Conservation (phyloP, 2,888 invertebrate species). For the Himalopsyche kuldschensis region DNA sequence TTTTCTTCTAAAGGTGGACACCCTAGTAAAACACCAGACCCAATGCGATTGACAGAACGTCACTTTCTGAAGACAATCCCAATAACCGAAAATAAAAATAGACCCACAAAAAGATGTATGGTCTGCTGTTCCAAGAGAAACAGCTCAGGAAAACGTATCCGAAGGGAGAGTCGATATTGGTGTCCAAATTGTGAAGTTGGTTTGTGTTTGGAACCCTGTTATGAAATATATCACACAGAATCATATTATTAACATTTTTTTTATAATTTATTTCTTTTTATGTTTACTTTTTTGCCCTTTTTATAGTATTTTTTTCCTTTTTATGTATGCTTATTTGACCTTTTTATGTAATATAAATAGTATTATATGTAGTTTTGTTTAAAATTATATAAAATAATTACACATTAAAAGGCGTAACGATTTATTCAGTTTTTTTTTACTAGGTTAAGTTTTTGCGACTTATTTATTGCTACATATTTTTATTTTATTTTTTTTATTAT, state of each 20-base stretch:
- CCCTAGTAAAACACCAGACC: not conserved
- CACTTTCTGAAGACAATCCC: not conserved
- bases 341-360: too few relatives aligned
- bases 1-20: constrained; percentile 5
- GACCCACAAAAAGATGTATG: not conserved
- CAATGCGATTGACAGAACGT: not conserved
- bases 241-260: not conserved
- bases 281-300: too few relatives aligned
- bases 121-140: not conserved
- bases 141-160: constrained; percentile 1
- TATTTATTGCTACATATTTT: too few relatives aligned
- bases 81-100: not conserved
- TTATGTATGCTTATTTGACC: too few relatives aligned
- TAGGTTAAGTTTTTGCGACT: too few relatives aligned
- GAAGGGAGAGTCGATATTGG: constrained; percentile 6
- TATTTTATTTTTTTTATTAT: too few relatives aligned
- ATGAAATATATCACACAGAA: constrained; percentile 10
- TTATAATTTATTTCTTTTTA: not conserved
- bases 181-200: constrained; percentile 14
- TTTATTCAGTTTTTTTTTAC: too few relatives aligned
- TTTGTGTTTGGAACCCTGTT: constrained; percentile 8
- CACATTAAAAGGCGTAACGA: too few relatives aligned
- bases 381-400: too few relatives aligned
- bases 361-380: too few relatives aligned
- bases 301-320: too few relatives aligned